Evolutionary conservation across 2,888 invertebrate genomes (phyloP).

Genomic region (Drosophila lacicola): DNA sequence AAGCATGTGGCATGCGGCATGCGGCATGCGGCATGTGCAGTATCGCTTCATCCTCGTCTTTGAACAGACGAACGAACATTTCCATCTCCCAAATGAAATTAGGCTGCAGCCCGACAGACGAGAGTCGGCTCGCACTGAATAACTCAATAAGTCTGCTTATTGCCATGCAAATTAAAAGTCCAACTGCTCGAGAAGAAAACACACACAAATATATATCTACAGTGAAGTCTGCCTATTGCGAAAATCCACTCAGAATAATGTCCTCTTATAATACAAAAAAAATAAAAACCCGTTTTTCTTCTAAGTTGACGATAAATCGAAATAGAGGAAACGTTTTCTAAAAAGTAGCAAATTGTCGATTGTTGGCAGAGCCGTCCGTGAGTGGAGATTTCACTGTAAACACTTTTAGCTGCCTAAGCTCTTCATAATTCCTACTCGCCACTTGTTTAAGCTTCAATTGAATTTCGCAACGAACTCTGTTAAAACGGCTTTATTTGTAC

Average conservation of each 20-base stretch:
- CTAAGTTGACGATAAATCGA: too few relatives aligned
- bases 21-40: conserved; percentile 45
- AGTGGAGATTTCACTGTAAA: too few relatives aligned
- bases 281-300: too few relatives aligned
- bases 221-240: conserved; percentile 3
- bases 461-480: conserved; percentile 3
- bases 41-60: conserved; percentile 64
- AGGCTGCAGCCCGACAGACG: conserved; percentile 43
- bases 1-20: conserved; percentile 54
- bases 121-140: conserved; percentile 29
- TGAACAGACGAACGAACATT: conserved; percentile 17
- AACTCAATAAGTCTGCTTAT: conserved; percentile 59
- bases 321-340: too few relatives aligned
- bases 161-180: conserved; percentile 62
- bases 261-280: neutral
- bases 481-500: conserved; percentile 5
- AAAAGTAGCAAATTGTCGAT: too few relatives aligned
- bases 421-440: neutral
- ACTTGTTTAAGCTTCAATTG: neutral
- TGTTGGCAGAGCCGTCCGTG: too few relatives aligned
- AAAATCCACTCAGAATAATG: neutral
- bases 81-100: conserved; percentile 56
- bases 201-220: neutral
- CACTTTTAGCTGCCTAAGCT: too few relatives aligned
- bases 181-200: conserved; percentile 19